Base-by-base conservation (phyloP, 64 coral and sea anemone genomes). In the Dendronephthya gigantea region DNA sequence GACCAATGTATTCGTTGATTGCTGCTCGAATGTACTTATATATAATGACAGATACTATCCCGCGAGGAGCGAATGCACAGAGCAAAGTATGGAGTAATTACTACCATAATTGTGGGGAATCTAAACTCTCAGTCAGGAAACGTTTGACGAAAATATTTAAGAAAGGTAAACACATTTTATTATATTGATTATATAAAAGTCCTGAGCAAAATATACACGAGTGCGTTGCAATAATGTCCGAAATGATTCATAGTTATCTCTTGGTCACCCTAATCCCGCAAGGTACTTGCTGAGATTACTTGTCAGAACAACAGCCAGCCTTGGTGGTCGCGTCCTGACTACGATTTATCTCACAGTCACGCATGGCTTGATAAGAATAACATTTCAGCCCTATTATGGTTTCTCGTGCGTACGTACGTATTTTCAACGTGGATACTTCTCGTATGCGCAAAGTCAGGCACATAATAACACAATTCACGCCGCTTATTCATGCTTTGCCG, bases 1-100 rank as follows among this genome's bases (percentile, higher is more conserved):
- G 95, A 81, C 95, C 95, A 19, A 87, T 98, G 19, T 98, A 98
- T 47, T 98, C 95, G 2, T 83, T 98, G 50, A 59, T 98, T 7
- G 95, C 95, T 25, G 95, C 90, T n/a, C 83, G 95, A 38, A 74
- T 98, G 82, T 82, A 84, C 68, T 84, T 98, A 25, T 92, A 98
- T 49, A 84, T 93, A 22, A 47, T 79, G 37, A 70, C 84, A 19
- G 68, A 83, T 0, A 79, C 48, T 5, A 86, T 93, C 41, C 95
- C 95, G 6, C 72, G 85, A 45, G 86, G 90, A 40, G 83, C 93
- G 50, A 93, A 82, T 30, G 88, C 84, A 25, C 95, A 98, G 82
- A 92, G 89, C 31, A 85, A 72, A 69, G 28, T 98, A 31, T 98
- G 88, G 89, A 82, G 90, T 16, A 65, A 88, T 25, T 84, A 74